phyloP scores from a whole-genome alignment of 2,113 vertebrate genomes.

The Heterochromis multidens region DNA sequence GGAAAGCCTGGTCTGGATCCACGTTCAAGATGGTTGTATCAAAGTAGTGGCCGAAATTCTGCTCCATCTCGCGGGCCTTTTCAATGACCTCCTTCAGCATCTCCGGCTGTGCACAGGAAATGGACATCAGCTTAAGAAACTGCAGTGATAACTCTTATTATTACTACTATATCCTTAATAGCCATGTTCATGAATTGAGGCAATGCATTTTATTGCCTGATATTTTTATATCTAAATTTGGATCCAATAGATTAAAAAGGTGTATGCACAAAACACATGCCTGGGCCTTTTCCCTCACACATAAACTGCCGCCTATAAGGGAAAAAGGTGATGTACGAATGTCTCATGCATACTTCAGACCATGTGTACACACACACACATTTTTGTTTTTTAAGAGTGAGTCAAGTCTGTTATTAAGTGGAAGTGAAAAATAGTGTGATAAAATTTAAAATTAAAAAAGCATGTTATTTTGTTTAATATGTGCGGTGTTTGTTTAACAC shows the following conservation, averaged over 20 bases:
- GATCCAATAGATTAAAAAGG: not conserved
- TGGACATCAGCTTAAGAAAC: not conserved
- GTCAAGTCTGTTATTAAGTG: not conserved
- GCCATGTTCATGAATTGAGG: not conserved
- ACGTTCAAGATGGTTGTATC: constrained; percentile 88
- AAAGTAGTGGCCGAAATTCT: constrained; percentile 90
- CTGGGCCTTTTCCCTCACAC: not conserved
- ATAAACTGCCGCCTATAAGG: not conserved
- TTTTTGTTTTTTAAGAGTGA: not conserved
- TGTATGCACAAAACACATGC: not conserved
- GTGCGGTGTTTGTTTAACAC: too few relatives aligned
- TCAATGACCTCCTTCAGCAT: constrained; percentile 91
- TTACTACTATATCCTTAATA: not conserved
- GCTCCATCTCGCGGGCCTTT: constrained; percentile 95
- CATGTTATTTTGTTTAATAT: too few relatives aligned
- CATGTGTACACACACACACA: not conserved
- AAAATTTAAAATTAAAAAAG: not conserved
- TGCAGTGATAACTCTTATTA: not conserved
- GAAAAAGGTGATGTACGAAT: not conserved
- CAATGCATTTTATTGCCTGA: not conserved
- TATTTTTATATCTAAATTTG: not conserved
- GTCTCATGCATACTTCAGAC: not conserved
- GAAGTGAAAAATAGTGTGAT: not conserved
- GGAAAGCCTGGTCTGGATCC: constrained; percentile 87
- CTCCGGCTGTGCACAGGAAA: constrained; percentile 80